Conservation (phyloP, 1,140 invertebrate species). For the Caenorhabditis tropicalis region DNA sequence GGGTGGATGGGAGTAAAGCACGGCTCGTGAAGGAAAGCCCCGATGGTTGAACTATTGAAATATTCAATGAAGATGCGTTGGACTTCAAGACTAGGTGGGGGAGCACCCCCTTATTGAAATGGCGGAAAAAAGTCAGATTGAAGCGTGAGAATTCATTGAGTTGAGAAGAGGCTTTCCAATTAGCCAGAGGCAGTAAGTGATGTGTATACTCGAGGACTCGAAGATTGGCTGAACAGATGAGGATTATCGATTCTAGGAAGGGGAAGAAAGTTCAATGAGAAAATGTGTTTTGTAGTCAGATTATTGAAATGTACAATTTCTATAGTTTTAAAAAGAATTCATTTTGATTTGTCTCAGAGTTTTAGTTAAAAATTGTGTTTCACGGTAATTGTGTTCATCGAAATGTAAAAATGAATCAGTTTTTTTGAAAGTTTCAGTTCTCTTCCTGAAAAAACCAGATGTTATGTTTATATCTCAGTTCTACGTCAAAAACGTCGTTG, state of each 20-base stretch:
- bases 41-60: constrained; percentile 20
- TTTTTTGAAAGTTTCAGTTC: too few relatives aligned
- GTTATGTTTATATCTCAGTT: too few relatives aligned
- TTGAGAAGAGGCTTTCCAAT: constrained; percentile 15
- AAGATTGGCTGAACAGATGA: constrained; percentile 13
- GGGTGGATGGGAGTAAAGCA: not conserved
- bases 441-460: too few relatives aligned
- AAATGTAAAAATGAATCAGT: too few relatives aligned
- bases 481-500: not conserved
- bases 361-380: too few relatives aligned
- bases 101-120: not conserved
- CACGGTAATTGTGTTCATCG: too few relatives aligned
- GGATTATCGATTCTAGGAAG: not conserved
- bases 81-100: not conserved
- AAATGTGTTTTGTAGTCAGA: not conserved
- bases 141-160: not conserved
- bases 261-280: not conserved
- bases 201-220: not conserved
- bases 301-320: not conserved
- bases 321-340: too few relatives aligned
- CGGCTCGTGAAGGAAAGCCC: not conserved
- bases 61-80: constrained; percentile 1
- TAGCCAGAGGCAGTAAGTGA: constrained; percentile 29
- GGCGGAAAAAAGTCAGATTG: not conserved
- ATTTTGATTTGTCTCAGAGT: too few relatives aligned